These are phyloP conservation scores for Pongo abelii DNA, from an alignment of 2,113 vertebrate species.

Conservation along the genomic window DNA sequence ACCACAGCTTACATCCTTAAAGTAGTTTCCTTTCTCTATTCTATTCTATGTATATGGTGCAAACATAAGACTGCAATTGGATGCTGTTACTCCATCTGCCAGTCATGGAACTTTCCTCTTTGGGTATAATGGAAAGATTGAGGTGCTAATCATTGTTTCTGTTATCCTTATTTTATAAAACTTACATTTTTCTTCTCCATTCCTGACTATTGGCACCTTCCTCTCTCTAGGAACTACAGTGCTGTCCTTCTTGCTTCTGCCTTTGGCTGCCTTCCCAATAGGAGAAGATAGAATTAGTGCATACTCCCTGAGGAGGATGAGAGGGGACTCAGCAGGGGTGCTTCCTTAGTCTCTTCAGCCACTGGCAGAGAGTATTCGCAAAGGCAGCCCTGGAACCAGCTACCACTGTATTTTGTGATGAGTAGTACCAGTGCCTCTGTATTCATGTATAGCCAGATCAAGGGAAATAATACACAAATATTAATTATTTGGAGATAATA, in stretches of 20 bases:
- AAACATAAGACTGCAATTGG: not conserved
- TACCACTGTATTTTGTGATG: constrained; percentile 74
- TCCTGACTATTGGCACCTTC: constrained; percentile 64
- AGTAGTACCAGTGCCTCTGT: constrained; percentile 64
- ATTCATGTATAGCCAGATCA: constrained; percentile 69
- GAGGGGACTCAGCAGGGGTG: constrained; percentile 71
- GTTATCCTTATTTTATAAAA: constrained; percentile 24
- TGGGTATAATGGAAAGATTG: not conserved
- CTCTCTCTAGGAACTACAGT: constrained; percentile 75
- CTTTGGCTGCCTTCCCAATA: constrained; percentile 73
- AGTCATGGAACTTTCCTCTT: not conserved
- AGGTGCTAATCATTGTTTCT: constrained; percentile 32
- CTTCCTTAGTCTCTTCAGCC: constrained; percentile 71
- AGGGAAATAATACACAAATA: constrained; percentile 79
- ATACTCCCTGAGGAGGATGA: constrained; percentile 43
- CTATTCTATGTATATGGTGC: not conserved
- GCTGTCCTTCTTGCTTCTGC: constrained; percentile 54
- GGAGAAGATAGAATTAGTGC: constrained; percentile 71
- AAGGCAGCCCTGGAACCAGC: constrained; percentile 69
- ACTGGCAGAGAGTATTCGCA: constrained; percentile 68
- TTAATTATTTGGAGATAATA: constrained; percentile 81
- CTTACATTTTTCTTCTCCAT: constrained; percentile 12
- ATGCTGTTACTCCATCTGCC: not conserved
- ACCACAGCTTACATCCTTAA: not conserved
- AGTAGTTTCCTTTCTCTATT: not conserved